These are phyloP conservation scores for Pterocles burchelli DNA, from an alignment of 2,113 vertebrate species.

Conservation along the genomic window DNA sequence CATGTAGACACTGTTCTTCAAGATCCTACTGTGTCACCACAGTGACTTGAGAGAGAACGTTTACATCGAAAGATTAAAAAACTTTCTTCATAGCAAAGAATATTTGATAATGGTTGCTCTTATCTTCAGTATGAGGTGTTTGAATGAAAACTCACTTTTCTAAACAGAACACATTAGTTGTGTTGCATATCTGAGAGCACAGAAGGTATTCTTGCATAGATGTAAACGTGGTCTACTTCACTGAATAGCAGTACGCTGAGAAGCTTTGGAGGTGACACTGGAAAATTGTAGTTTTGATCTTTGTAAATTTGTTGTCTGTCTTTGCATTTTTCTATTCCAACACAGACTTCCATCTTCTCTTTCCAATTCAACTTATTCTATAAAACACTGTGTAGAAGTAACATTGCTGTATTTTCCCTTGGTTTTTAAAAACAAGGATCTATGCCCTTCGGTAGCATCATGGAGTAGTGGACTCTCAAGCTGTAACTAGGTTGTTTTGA, in stretches of 20 bases:
- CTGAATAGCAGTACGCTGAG: background rate
- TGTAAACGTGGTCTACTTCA: background rate
- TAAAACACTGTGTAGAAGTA: conserved; percentile 20
- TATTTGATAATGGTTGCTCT: conserved; percentile 95
- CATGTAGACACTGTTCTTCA: conserved; percentile 68
- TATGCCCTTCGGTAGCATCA: background rate
- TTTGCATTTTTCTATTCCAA: conserved; percentile 7
- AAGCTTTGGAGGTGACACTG: conserved; percentile 27
- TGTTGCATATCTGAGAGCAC: conserved; percentile 18
- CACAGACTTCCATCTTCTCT: conserved; percentile 1
- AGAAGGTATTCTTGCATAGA: conserved; percentile 38
- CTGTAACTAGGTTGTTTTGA: conserved; percentile 13
- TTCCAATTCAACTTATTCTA: background rate
- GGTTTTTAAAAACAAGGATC: conserved; percentile 10
- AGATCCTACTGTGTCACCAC: conserved; percentile 50
- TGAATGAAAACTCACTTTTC: conserved; percentile 40
- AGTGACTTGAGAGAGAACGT: conserved; percentile 68
- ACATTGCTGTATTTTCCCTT: background rate
- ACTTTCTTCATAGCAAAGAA: conserved; percentile 75
- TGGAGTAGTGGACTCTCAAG: background rate
- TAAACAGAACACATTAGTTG: conserved; percentile 15
- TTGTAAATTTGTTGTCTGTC: conserved; percentile 15
- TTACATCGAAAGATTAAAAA: conserved; percentile 45
- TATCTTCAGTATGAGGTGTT: conserved; percentile 76
- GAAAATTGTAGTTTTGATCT: conserved; percentile 50